These are phyloP conservation scores for Erethizon dorsatum DNA, from an alignment of 2,797 vertebrate genomes.

Conservation along the genomic window DNA sequence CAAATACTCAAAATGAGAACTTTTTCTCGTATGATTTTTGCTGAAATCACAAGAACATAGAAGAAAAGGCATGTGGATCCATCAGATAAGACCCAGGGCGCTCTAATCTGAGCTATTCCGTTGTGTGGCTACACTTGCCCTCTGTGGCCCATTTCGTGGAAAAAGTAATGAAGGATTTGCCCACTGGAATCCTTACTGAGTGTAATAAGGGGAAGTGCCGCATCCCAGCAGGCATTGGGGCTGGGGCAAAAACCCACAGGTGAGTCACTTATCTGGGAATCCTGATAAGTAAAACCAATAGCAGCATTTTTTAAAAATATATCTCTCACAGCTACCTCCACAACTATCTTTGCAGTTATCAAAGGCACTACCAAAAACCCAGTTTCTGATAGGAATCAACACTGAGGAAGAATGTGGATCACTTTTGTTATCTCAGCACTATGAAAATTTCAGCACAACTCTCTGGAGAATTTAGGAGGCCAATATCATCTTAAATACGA, in stretches of 20 bases:
- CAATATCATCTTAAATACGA: slow-evolving; percentile 68
- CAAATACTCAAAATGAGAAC: background rate
- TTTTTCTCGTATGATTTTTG: background rate
- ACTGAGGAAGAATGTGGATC: slow-evolving; percentile 66
- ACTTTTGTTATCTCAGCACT: slow-evolving; percentile 71
- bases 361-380: slow-evolving; percentile 78
- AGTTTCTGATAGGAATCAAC: slow-evolving; percentile 62
- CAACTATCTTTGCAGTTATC: slow-evolving; percentile 71
- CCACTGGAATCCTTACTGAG: slow-evolving; percentile 71
- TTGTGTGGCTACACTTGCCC: slow-evolving; percentile 55
- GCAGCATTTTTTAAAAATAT: slow-evolving; percentile 80
- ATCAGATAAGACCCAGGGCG: slow-evolving; percentile 20
- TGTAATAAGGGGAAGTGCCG: slow-evolving; percentile 76
- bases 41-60: background rate
- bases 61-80: background rate
- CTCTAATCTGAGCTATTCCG: slow-evolving; percentile 39
- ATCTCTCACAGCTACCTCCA: slow-evolving; percentile 70
- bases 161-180: slow-evolving; percentile 77
- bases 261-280: slow-evolving; percentile 83
- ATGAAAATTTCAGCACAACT: background rate
- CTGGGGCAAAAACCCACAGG: slow-evolving; percentile 74
- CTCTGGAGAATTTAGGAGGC: slow-evolving; percentile 69
- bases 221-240: slow-evolving; percentile 48
- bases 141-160: slow-evolving; percentile 70
- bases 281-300: slow-evolving; percentile 82